These are phyloP conservation scores for Linnaemya vulpina DNA, from an alignment of 2,888 invertebrate species.

Conservation along the genomic window DNA sequence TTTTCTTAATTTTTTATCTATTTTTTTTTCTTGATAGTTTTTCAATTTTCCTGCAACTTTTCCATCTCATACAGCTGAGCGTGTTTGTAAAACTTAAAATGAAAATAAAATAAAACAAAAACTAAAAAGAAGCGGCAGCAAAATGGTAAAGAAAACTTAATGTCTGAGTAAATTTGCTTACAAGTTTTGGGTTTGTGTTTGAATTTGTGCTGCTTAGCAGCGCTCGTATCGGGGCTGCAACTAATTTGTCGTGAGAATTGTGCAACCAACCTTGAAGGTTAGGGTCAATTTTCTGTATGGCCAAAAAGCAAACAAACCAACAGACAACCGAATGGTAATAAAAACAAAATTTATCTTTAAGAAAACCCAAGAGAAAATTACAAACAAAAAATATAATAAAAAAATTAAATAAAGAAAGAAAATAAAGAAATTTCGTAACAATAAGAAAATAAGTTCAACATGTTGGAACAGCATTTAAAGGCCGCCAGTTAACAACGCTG, in stretches of 20 bases:
- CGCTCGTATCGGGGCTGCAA: conserved; percentile 33
- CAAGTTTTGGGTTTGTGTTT: conserved; percentile 41
- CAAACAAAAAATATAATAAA: neutral
- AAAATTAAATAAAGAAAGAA: too few species aligned
- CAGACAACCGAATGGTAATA: conserved; percentile 10
- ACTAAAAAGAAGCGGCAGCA: conserved; percentile 7
- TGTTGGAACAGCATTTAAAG: conserved; percentile 21
- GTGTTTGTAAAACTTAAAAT: neutral
- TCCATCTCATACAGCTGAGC: conserved; percentile 24
- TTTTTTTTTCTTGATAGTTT: conserved; percentile 40
- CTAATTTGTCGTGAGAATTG: conserved; percentile 72
- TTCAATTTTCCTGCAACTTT: conserved; percentile 44
- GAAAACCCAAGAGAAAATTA: neutral
- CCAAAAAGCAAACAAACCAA: conserved; percentile 25
- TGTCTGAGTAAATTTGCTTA: conserved; percentile 62
- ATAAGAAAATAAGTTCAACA: conserved; percentile 32
- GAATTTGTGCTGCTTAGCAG: conserved; percentile 17
- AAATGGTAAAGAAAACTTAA: conserved; percentile 58
- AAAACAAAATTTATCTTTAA: conserved; percentile 26
- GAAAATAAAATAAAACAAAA: neutral
- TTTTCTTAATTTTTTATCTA: conserved; percentile 30
- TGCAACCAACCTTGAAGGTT: conserved; percentile 72
- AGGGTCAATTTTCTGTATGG: conserved; percentile 68
- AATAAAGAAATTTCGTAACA: conserved; percentile 35
- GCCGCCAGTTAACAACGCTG: conserved; percentile 43